These are phyloP conservation scores for Copidosoma floridanum DNA, from an alignment of 1,140 invertebrate species.

Conservation along the genomic window DNA sequence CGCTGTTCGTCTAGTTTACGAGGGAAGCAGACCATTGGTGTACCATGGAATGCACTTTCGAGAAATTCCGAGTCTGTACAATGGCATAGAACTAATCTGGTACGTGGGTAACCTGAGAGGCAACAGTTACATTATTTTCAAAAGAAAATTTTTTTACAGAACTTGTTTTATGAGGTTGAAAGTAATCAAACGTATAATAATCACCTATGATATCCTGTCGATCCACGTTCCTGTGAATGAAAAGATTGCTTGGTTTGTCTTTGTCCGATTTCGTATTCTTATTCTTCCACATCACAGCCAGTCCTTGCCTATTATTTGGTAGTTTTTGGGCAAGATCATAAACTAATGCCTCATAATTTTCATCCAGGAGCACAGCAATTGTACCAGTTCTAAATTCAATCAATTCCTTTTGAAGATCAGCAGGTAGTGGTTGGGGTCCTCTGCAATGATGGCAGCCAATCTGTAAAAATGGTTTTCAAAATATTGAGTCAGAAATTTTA, in stretches of 20 bases:
- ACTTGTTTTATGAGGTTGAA: not conserved
- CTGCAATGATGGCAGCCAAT: slow-evolving; percentile 53
- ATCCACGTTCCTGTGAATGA: slow-evolving; percentile 38
- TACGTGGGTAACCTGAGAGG: slow-evolving; percentile 45
- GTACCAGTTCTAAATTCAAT: slow-evolving; percentile 44
- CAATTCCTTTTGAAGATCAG: slow-evolving; percentile 43
- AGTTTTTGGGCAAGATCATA: slow-evolving; percentile 40
- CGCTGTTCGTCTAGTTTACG: slow-evolving; percentile 40
- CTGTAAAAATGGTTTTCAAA: slow-evolving; percentile 28
- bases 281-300: slow-evolving; percentile 46
- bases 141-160: slow-evolving; percentile 8
- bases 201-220: slow-evolving; percentile 50
- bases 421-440: slow-evolving; percentile 42
- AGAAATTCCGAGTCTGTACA: slow-evolving; percentile 48
- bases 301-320: slow-evolving; percentile 43
- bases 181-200: slow-evolving; percentile 6
- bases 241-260: slow-evolving; percentile 43
- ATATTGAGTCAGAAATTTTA: not conserved
- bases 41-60: slow-evolving; percentile 47
- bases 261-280: slow-evolving; percentile 29
- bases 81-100: slow-evolving; percentile 47
- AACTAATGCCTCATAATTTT: slow-evolving; percentile 38
- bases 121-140: no score
- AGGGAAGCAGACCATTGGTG: slow-evolving; percentile 51
- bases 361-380: slow-evolving; percentile 42